Conservation (phyloP, 2,888 invertebrate genomes). For the Melanargia galathea region DNA sequence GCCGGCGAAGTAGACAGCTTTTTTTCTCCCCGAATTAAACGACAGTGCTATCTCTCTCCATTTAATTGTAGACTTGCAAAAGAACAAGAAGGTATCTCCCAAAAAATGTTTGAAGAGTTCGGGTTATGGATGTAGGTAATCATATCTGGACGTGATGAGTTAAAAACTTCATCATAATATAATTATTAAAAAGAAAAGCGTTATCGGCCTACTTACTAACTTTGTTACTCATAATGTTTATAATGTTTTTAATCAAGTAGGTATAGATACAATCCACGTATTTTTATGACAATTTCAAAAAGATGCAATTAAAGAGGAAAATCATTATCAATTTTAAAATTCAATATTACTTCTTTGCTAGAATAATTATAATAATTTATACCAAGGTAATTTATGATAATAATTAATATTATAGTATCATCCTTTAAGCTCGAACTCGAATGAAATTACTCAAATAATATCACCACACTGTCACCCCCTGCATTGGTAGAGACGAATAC, state of each 20-base stretch:
- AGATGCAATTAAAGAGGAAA: too few relatives aligned
- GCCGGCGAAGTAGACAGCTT: constrained; percentile 40
- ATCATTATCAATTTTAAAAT: too few relatives aligned
- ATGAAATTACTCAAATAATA: constrained; percentile 39
- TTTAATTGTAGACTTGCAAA: constrained; percentile 20
- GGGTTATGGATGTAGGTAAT: too few relatives aligned
- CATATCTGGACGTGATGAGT: not conserved
- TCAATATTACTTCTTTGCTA: too few relatives aligned
- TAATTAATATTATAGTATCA: constrained; percentile 16
- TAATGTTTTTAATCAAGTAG: too few relatives aligned
- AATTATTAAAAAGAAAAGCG: too few relatives aligned
- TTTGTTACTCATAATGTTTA: too few relatives aligned
- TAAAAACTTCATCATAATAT: not conserved
- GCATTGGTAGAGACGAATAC: constrained; percentile 47
- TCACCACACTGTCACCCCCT: constrained; percentile 39
- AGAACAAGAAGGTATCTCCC: not conserved
- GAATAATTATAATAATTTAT: not conserved
- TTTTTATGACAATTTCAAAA: too few relatives aligned
- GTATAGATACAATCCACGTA: too few relatives aligned
- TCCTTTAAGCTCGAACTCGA: constrained; percentile 28
- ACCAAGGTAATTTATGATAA: not conserved
- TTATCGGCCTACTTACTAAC: too few relatives aligned
- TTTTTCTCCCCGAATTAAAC: constrained; percentile 39
- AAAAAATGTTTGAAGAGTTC: not conserved
- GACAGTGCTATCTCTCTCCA: constrained; percentile 36